These are phyloP conservation scores for Cylindroiulus punctatus DNA, from an alignment of 2,888 invertebrate genomes.

Conservation along the genomic window DNA sequence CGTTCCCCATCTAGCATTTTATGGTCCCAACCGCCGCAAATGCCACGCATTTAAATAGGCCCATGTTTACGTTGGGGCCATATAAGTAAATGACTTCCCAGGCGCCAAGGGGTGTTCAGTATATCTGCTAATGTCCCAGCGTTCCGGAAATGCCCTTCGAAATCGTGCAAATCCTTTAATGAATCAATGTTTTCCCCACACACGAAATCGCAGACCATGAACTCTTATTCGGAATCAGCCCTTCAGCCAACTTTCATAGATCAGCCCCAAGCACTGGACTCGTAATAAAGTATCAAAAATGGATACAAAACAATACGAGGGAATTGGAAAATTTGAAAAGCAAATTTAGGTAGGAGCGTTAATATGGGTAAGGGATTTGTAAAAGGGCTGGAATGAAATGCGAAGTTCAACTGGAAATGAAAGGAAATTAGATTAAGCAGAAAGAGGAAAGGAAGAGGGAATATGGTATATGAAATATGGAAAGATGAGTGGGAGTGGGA, in stretches of 20 bases:
- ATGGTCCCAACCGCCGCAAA: constrained; percentile 10
- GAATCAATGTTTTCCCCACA: neutral
- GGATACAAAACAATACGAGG: neutral
- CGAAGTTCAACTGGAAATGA: neutral
- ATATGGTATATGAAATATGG: too few relatives aligned
- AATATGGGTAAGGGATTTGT: neutral
- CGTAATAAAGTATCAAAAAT: neutral
- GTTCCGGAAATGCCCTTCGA: neutral
- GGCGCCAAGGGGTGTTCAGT: constrained; percentile 3
- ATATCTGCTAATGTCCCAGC: neutral
- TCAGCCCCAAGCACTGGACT: neutral
- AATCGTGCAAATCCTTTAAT: neutral
- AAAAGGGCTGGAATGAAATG: neutral
- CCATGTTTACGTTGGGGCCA: neutral
- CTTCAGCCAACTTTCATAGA: neutral
- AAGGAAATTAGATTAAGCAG: too few relatives aligned
- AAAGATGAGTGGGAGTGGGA: neutral
- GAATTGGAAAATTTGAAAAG: neutral
- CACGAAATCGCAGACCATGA: neutral
- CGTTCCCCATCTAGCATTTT: neutral
- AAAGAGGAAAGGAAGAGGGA: neutral
- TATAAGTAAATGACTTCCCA: constrained; percentile 15
- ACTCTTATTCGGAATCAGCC: neutral
- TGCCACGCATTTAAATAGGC: constrained; percentile 21
- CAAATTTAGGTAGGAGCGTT: neutral